These are phyloP conservation scores for Megaustenia siamemsis DNA, from an alignment of 2,888 invertebrate species.

Conservation along the genomic window DNA sequence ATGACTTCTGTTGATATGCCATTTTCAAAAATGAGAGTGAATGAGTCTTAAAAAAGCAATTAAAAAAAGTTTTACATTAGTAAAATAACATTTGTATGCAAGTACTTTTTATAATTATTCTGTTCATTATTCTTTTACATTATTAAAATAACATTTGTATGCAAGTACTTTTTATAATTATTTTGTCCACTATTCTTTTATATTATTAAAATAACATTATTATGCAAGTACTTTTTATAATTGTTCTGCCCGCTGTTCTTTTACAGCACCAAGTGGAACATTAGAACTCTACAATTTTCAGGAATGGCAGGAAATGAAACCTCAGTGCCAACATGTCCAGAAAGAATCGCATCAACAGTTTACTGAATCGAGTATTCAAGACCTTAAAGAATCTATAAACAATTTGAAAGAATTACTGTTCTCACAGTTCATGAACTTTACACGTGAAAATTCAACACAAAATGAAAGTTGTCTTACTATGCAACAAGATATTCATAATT, in stretches of 20 bases:
- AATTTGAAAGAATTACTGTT: background rate
- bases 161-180: too few relatives aligned
- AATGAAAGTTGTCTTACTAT: background rate
- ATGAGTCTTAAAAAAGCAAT: too few relatives aligned
- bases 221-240: background rate
- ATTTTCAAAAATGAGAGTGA: too few relatives aligned
- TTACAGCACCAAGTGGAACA: background rate
- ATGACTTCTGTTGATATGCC: too few relatives aligned
- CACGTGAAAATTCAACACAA: background rate
- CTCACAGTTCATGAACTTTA: conserved; percentile 1
- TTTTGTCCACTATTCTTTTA: too few relatives aligned
- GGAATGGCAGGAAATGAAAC: background rate
- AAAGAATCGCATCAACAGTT: background rate
- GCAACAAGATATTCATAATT: background rate
- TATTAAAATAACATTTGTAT: too few relatives aligned
- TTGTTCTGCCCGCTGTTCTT: background rate
- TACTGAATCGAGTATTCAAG: background rate
- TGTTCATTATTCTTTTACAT: too few relatives aligned
- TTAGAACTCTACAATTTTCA: background rate
- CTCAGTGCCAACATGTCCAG: background rate
- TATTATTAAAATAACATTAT: background rate
- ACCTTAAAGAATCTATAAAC: background rate
- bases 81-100: too few relatives aligned
- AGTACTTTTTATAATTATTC: too few relatives aligned
- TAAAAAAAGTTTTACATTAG: too few relatives aligned